A percentile compares a stretch with the other conserved stretches of the same genome.
Conservation (phyloP, 2,113 vertebrate species). For the Salminus brasiliensis region DNA sequence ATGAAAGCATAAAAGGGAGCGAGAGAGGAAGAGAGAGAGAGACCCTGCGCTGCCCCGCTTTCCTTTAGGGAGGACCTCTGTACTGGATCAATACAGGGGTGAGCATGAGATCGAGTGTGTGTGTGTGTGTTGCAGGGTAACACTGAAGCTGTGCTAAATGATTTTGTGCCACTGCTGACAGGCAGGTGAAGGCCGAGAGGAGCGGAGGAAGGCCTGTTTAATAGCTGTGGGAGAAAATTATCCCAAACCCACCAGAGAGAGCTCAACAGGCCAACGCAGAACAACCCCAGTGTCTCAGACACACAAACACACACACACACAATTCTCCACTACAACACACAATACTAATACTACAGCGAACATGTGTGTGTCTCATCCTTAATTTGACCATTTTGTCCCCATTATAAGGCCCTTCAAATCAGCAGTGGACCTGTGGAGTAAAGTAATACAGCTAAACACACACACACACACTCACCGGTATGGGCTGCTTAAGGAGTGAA, state of each 20-base stretch:
- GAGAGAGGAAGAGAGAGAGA: constrained; percentile 43
- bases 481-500: constrained; percentile 61
- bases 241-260: constrained; percentile 72
- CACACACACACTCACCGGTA: constrained; percentile 37
- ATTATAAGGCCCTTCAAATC: constrained; percentile 8
- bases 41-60: constrained; percentile 66
- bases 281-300: constrained; percentile 19
- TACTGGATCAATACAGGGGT: constrained; percentile 74
- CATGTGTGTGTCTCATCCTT: not conserved
- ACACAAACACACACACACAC: constrained; percentile 15
- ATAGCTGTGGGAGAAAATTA: constrained; percentile 76
- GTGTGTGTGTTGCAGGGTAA: constrained; percentile 49
- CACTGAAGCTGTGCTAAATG: constrained; percentile 74
- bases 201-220: constrained; percentile 76
- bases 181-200: constrained; percentile 71
- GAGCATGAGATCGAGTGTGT: constrained; percentile 17
- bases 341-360: constrained; percentile 8
- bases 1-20: not conserved
- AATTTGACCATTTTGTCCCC: constrained; percentile 26
- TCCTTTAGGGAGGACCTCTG: constrained; percentile 46
- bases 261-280: constrained; percentile 24
- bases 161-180: constrained; percentile 82
- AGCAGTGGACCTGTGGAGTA: constrained; percentile 5
- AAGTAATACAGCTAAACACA: constrained; percentile 24
- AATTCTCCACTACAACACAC: constrained; percentile 2